These are phyloP conservation scores for Acrocephalus kingi DNA, from an alignment of 2,113 vertebrate species.

Conservation along the genomic window DNA sequence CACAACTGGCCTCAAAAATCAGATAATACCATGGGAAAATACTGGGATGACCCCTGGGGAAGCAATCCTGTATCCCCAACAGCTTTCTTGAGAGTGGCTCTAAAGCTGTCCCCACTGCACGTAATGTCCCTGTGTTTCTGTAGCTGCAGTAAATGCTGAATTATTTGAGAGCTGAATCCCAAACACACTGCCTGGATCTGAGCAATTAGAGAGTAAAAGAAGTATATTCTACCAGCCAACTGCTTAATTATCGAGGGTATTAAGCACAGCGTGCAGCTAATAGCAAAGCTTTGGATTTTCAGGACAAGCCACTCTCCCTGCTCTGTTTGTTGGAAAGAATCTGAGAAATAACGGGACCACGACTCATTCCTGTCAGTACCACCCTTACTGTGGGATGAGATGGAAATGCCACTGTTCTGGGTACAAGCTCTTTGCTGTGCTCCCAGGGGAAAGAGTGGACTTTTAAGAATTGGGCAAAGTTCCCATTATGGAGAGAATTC, in stretches of 20 bases:
- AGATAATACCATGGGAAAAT: constrained; percentile 59
- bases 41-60: not conserved
- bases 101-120: not conserved
- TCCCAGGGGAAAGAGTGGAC: not conserved
- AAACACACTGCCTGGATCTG: not conserved
- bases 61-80: not conserved
- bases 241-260: not conserved
- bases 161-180: not conserved
- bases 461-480: not conserved
- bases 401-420: not conserved
- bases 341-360: not conserved
- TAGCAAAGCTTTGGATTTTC: not conserved
- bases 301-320: not conserved
- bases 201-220: not conserved
- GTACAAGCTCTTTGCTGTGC: not conserved
- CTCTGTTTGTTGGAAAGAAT: not conserved
- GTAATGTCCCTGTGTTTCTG: not conserved
- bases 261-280: not conserved
- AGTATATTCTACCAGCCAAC: not conserved
- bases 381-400: not conserved
- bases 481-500: not conserved
- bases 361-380: not conserved
- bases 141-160: not conserved
- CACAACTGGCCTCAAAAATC: constrained; percentile 20
- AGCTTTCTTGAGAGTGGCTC: not conserved